Percentiles rank a stretch among this genome's conserved stretches.
These are phyloP conservation scores for Tragelaphus eurycerus DNA, from an alignment of 2,797 vertebrate genomes.

Conservation along the genomic window DNA sequence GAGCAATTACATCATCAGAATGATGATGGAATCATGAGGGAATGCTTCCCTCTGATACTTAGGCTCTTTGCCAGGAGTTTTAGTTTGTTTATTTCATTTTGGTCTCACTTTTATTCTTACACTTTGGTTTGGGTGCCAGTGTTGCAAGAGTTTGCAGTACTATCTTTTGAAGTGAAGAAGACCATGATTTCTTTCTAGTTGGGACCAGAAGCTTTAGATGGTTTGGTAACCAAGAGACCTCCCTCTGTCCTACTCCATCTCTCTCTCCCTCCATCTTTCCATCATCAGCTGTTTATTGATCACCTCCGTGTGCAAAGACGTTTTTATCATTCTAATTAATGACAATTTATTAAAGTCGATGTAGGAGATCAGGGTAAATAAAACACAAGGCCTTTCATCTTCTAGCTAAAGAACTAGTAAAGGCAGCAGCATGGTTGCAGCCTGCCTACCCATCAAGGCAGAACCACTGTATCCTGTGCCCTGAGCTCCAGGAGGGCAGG, in stretches of 20 bases:
- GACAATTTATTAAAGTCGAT: neutral
- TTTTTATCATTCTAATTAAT: neutral
- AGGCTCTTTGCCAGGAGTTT: neutral
- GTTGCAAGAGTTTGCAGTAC: neutral
- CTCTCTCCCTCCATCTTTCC: neutral
- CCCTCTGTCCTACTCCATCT: neutral
- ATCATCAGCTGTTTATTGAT: neutral
- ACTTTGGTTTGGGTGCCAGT: neutral
- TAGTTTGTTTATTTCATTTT: neutral
- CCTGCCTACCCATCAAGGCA: fast-evolving
- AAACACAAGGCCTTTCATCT: neutral
- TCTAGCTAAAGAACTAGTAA: neutral
- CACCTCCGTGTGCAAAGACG: neutral
- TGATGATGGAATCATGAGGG: neutral
- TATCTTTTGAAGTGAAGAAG: neutral
- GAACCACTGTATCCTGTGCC: fast-evolving
- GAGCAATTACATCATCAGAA: fast-evolving
- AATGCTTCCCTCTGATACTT: neutral
- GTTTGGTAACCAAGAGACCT: neutral
- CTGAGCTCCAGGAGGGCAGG: neutral
- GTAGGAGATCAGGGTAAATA: neutral
- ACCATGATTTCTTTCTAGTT: neutral
- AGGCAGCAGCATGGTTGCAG: neutral
- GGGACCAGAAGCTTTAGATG: neutral
- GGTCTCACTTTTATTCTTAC: neutral